Conservation (phyloP, 2,888 invertebrate genomes). For the Hoplodrina ambigua region DNA sequence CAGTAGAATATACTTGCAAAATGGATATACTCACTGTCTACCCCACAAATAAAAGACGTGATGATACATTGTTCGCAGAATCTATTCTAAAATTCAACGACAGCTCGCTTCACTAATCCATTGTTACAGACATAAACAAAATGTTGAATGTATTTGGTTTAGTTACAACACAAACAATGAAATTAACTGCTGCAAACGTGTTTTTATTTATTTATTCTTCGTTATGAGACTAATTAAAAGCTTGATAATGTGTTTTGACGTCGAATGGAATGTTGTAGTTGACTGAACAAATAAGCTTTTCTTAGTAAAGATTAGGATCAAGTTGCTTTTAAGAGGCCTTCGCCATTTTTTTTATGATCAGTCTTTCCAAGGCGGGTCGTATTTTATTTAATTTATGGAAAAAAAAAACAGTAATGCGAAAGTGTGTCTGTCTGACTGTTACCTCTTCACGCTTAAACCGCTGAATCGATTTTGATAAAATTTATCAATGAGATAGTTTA, state of each 20-base stretch:
- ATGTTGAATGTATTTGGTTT: conserved; percentile 37
- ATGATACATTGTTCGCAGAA: conserved; percentile 2
- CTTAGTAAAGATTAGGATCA: neutral
- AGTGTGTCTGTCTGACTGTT: too few species aligned
- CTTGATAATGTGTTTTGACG: conserved; percentile 34
- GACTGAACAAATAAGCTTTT: conserved; percentile 16
- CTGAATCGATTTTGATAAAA: too few species aligned
- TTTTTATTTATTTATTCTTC: conserved; percentile 40
- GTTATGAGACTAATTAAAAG: conserved; percentile 41
- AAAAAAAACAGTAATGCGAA: too few species aligned
- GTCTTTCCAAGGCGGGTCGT: too few species aligned
- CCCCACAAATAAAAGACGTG: too few species aligned
- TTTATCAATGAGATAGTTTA: too few species aligned
- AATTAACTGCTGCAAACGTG: conserved; percentile 23
- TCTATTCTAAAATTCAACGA: conserved; percentile 36
- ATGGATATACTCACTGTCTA: too few species aligned
- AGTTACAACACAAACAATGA: conserved; percentile 43
- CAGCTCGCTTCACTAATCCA: conserved; percentile 34
- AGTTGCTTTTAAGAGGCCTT: too few species aligned
- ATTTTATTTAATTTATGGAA: too few species aligned
- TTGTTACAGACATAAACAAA: conserved; percentile 39
- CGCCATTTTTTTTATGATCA: too few species aligned
- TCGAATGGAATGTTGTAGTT: conserved; percentile 1
- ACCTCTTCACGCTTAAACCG: too few species aligned
- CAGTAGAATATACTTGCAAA: too few species aligned